A percentile compares a stretch with the other conserved stretches of the same genome.
These are phyloP conservation scores for Melanotaenia boesemani DNA, from an alignment of 2,797 vertebrate genomes.

Conservation along the genomic window DNA sequence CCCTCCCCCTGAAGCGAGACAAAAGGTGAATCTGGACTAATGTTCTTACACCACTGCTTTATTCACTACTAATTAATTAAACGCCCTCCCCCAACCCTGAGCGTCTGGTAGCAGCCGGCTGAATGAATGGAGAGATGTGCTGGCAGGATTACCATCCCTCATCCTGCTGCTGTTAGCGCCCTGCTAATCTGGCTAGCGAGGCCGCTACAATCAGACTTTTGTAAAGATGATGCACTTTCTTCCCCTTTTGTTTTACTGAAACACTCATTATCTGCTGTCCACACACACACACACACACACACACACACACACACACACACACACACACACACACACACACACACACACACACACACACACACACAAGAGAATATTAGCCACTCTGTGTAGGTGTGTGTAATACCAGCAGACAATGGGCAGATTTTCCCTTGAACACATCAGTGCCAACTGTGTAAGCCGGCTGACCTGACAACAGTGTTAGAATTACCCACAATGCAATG, in stretches of 20 bases:
- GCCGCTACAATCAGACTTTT: slow-evolving; percentile 38
- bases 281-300: too few species aligned
- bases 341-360: slow-evolving; percentile 6
- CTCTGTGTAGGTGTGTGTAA: slow-evolving; percentile 47
- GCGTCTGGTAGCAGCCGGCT: neutral
- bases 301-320: too few species aligned
- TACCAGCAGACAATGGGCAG: slow-evolving; percentile 46
- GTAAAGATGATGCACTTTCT: slow-evolving; percentile 28
- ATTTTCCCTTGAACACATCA: slow-evolving; percentile 48
- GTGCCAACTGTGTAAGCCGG: slow-evolving; percentile 37
- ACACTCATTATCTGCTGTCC: slow-evolving; percentile 52
- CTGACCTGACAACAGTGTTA: neutral
- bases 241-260: slow-evolving; percentile 59
- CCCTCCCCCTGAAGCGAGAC: neutral
- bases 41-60: slow-evolving; percentile 71
- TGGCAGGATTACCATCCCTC: slow-evolving; percentile 64
- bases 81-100: slow-evolving; percentile 7
- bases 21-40: slow-evolving; percentile 56
- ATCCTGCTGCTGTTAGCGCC: slow-evolving; percentile 35
- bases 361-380: neutral
- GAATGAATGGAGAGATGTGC: slow-evolving; percentile 44
- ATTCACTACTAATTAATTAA: slow-evolving; percentile 81
- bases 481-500: slow-evolving; percentile 23
- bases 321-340: too few species aligned
- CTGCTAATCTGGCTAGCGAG: slow-evolving; percentile 62